Evolutionary conservation across 1,140 invertebrate species (phyloP).

Genomic region (Propsilocerus akamusi): DNA sequence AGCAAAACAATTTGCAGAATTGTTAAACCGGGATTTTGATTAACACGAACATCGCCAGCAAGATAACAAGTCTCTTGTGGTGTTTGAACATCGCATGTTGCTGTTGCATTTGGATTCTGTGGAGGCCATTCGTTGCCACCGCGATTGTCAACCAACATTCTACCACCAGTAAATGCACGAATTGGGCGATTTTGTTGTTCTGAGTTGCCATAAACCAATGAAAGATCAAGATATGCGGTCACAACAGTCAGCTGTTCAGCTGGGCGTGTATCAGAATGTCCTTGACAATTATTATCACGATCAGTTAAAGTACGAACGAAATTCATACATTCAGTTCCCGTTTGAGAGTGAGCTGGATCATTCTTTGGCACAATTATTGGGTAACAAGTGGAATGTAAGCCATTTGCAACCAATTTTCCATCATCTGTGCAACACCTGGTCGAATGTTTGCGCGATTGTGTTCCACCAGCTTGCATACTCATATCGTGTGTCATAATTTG

Average conservation of each 20-base stretch:
- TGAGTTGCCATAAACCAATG: constrained; percentile 64
- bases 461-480: constrained; percentile 49
- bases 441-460: constrained; percentile 38
- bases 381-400: constrained; percentile 47
- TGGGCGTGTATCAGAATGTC: constrained; percentile 31
- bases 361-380: constrained; percentile 66
- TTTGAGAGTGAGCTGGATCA: constrained; percentile 57
- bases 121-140: constrained; percentile 48
- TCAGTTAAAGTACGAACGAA: constrained; percentile 65
- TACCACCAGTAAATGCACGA: constrained; percentile 41
- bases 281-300: constrained; percentile 41
- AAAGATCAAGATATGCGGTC: constrained; percentile 69
- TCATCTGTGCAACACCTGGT: constrained; percentile 48
- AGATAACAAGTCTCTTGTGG: constrained; percentile 45
- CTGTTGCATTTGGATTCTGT: constrained; percentile 39
- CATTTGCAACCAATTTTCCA: constrained; percentile 32
- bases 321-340: constrained; percentile 58
- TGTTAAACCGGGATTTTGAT: constrained; percentile 70
- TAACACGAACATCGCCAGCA: constrained; percentile 62
- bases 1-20: constrained; percentile 67
- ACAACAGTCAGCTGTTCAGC: constrained; percentile 67
- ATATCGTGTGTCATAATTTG: constrained; percentile 80
- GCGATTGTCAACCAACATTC: constrained; percentile 37
- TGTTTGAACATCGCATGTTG: constrained; percentile 35
- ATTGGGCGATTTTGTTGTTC: constrained; percentile 38